Evolutionary conservation across 37 sponge, comb jelly and placozoan species (phyloP).

Genomic region (Axinella damicornis): DNA sequence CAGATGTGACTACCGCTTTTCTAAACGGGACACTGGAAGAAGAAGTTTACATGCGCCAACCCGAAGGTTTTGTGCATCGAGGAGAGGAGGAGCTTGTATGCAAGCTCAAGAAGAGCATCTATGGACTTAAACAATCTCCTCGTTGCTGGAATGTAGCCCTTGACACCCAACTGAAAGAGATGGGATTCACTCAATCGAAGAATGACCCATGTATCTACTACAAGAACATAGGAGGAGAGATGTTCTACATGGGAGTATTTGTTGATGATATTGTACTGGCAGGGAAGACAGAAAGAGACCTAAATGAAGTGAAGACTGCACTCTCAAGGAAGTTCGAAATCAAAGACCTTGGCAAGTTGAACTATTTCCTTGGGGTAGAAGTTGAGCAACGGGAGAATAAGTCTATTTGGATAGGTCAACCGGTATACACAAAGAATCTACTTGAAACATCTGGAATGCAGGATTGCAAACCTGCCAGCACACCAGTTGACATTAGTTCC

Average conservation of each 20-base stretch:
- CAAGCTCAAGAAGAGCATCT: conserved; percentile 53
- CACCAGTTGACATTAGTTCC: conserved; percentile 28
- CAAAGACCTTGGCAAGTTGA: conserved; percentile 39
- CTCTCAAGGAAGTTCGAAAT: conserved; percentile 28
- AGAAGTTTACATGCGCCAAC: conserved; percentile 65
- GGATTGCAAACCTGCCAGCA: conserved; percentile 21
- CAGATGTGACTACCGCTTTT: conserved; percentile 63
- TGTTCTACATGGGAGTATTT: conserved; percentile 21
- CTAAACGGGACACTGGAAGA: conserved; percentile 52
- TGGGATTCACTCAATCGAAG: conserved; percentile 58
- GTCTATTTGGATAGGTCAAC: conserved; percentile 52
- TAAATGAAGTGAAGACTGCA: conserved; percentile 35
- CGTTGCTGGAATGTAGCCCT: conserved; percentile 62
- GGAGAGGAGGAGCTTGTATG: conserved; percentile 49
- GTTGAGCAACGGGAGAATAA: conserved; percentile 18
- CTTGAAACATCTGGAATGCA: conserved; percentile 51
- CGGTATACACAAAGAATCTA: conserved; percentile 26
- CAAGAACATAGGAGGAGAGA: conserved; percentile 3
- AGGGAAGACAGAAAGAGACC: neutral
- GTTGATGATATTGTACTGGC: conserved; percentile 55
- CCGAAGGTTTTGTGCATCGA: conserved; percentile 50
- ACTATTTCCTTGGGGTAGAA: conserved; percentile 52
- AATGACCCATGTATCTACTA: conserved; percentile 49
- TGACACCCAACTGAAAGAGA: conserved; percentile 43
- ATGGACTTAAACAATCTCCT: conserved; percentile 64